Evolutionary conservation across 2,797 vertebrate genomes (phyloP).

Genomic region (Bradypodion pumilum): DNA sequence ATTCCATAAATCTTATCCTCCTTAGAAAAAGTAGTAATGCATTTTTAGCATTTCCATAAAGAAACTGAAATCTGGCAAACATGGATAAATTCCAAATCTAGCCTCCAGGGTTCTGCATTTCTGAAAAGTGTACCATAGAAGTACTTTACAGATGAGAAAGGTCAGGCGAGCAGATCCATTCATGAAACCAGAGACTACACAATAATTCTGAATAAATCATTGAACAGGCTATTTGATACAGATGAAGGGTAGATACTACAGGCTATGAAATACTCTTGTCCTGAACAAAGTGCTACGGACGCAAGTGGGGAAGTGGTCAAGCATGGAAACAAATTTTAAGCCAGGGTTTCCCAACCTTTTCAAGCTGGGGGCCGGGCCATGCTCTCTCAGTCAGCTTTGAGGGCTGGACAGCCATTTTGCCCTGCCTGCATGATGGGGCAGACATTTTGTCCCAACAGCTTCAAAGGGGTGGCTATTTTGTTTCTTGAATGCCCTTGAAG

Average conservation of each 20-base stretch:
- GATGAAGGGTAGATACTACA: background rate
- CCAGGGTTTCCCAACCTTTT: too few species aligned
- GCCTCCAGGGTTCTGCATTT: conserved; percentile 14
- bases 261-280: background rate
- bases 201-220: background rate
- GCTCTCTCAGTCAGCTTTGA: too few species aligned
- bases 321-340: conserved; percentile 16
- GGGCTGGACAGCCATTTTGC: too few species aligned
- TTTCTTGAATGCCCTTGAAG: too few species aligned
- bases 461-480: too few species aligned
- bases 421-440: too few species aligned
- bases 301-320: background rate
- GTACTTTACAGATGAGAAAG: conserved; percentile 26
- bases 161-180: conserved; percentile 29
- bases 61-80: background rate
- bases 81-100: conserved; percentile 24
- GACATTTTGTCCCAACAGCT: too few species aligned
- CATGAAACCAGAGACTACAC: background rate
- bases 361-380: too few species aligned
- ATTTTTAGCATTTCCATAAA: background rate
- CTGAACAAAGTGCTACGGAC: conserved; percentile 1
- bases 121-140: conserved; percentile 13
- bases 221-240: conserved; percentile 11
- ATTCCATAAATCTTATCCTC: background rate
- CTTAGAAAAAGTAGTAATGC: background rate